Base-by-base conservation (phyloP, 2,113 vertebrate species). In the Hippocampus abdominalis region DNA sequence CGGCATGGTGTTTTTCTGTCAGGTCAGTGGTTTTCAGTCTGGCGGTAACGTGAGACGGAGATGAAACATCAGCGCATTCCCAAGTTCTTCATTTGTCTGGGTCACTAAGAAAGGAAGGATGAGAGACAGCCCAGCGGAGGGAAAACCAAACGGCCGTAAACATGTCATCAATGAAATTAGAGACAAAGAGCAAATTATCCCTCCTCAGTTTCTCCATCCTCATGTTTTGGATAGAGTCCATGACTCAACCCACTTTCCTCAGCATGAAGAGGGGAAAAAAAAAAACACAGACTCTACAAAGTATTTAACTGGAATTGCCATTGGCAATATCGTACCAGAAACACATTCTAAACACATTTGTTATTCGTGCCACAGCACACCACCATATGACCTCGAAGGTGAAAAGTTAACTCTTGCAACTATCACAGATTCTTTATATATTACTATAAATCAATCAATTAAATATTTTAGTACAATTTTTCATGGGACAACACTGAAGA, bases 11-110 rank as follows among this genome's bases (percentile, higher is more conserved):
- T 67, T 72, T 71, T 65, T 67, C 56, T 64, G 68, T 72, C 83
- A 78, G 87, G 87, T 88, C 84, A 90, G 77, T 81, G 84, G 89
- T 86, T 88, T 89, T 91, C 80, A 86, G 87, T 85, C 79, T 85
- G 81, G 85, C 70, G 72, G 87, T 89, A 89, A 89, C 86, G 87
- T 85, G 86, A 89, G 86, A 86, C 82, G 65, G 68, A 81, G 79
- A 84, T 84, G 80, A 87, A 90, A 86, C 83, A 89, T 92, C 91
- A 91, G 90, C 90, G 90, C 90, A 93, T 93, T 93, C 90, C 89
- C 79, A n/a, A 70, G 72, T 83, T 70, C 83, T 84, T 86, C 68
- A 72, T 83, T 90, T 90, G 78, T 75, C 86, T 74, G 69, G 73
- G 79, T 68, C 68, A 36, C 56, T n/a, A 80, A 76, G 66, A 74